Evolutionary conservation across 2,888 invertebrate genomes (phyloP).

Genomic region (Xestia xanthographa): DNA sequence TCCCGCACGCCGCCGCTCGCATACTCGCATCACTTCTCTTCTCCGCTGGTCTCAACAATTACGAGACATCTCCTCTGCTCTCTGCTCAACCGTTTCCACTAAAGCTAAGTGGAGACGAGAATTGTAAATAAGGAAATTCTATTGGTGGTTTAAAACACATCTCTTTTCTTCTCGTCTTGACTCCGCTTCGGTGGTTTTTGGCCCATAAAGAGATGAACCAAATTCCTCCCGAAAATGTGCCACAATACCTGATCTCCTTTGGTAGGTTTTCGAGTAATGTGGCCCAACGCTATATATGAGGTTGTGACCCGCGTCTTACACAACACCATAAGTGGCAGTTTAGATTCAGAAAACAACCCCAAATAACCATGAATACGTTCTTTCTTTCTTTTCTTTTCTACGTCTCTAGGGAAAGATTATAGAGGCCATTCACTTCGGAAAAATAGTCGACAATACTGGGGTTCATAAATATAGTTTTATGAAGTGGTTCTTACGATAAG

Average conservation of each 20-base stretch:
- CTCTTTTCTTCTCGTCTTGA: too few species aligned
- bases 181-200: too few species aligned
- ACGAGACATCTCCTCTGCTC: too few species aligned
- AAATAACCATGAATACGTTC: constrained; percentile 38
- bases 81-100: too few species aligned
- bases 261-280: neutral
- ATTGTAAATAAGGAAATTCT: too few species aligned
- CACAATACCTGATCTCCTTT: neutral
- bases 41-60: too few species aligned
- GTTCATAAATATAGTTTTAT: constrained; percentile 32
- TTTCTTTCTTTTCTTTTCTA: neutral
- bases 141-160: too few species aligned
- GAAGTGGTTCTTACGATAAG: constrained; percentile 24
- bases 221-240: neutral
- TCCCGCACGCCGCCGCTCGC: too few species aligned
- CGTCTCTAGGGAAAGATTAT: neutral
- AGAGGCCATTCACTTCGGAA: constrained; percentile 22
- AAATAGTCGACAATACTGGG: constrained; percentile 18
- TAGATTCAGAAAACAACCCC: constrained; percentile 40
- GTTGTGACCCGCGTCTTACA: neutral
- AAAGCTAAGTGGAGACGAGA: too few species aligned
- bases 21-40: too few species aligned
- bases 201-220: neutral
- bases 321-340: constrained; percentile 35
- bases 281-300: constrained; percentile 14